A percentile compares a stretch with the other conserved stretches of the same genome.
Conservation (phyloP, 2,113 vertebrate genomes). For the Pituophis catenifer region DNA sequence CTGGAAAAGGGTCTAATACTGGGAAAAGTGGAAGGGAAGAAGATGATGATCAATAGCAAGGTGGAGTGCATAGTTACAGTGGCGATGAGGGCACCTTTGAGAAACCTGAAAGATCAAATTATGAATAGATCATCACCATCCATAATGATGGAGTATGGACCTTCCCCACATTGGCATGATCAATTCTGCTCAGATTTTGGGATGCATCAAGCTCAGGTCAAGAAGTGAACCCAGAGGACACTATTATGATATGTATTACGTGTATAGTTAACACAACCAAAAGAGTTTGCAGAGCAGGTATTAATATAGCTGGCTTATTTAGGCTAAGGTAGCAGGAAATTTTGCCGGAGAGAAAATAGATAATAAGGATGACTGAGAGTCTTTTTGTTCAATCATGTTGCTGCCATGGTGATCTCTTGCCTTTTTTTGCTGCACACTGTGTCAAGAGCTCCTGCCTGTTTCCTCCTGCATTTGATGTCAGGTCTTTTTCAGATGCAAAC, state of each 20-base stretch:
- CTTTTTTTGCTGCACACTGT: conserved; percentile 46
- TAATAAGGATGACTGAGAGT: conserved; percentile 55
- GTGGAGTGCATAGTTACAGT: background rate
- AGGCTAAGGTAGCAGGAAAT: conserved; percentile 37
- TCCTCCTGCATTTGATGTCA: conserved; percentile 35
- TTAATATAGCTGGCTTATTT: conserved; percentile 41
- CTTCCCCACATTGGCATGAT: background rate
- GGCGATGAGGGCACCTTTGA: background rate
- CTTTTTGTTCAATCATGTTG: conserved; percentile 55
- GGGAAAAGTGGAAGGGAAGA: background rate
- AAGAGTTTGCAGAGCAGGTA: conserved; percentile 22
- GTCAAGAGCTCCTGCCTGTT: conserved; percentile 47
- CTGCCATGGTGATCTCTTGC: conserved; percentile 64
- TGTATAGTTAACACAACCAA: background rate
- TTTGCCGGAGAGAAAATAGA: conserved; percentile 29
- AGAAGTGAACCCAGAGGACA: background rate
- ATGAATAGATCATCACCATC: background rate
- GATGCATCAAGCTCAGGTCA: background rate
- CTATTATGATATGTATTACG: background rate
- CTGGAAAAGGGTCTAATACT: background rate
- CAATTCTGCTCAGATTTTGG: background rate
- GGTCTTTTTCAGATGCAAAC: conserved; percentile 29
- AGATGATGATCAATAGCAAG: background rate
- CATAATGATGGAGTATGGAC: background rate
- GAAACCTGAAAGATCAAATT: background rate